phyloP scores from a whole-genome alignment of 2,888 invertebrate genomes.

The Drosophila ustulata region DNA sequence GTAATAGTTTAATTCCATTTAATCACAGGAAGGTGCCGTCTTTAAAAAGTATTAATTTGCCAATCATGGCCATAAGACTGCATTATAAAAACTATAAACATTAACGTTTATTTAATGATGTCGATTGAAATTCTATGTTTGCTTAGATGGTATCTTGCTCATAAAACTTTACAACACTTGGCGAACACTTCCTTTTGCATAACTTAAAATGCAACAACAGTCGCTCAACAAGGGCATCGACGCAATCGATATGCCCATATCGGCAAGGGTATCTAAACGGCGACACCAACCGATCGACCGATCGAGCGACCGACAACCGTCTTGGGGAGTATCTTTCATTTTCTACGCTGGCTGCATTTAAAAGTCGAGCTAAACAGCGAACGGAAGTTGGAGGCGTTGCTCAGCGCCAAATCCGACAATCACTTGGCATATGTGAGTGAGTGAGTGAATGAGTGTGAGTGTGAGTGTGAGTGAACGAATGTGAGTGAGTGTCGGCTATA shows the following conservation, averaged over 20 bases:
- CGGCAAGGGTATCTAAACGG: conserved; percentile 20
- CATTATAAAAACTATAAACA: background rate
- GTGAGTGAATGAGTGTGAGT: background rate
- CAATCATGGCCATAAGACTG: background rate
- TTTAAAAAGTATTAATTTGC: background rate
- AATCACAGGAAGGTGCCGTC: background rate
- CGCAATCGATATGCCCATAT: background rate
- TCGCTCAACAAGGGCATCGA: background rate
- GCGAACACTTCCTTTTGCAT: background rate
- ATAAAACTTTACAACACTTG: background rate
- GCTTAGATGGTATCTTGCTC: background rate
- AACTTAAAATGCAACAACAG: background rate
- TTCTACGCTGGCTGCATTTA: conserved; percentile 43
- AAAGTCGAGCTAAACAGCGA: conserved; percentile 60
- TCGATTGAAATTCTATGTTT: background rate
- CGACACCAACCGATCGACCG: background rate
- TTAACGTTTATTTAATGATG: background rate
- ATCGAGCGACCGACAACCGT: background rate
- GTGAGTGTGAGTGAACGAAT: background rate
- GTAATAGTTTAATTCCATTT: background rate
- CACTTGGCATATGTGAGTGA: conserved; percentile 55
- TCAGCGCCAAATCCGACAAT: conserved; percentile 73
- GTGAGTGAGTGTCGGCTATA: conserved; percentile 28
- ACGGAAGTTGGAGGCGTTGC: conserved; percentile 83
- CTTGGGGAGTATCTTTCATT: conserved; percentile 14